Base-by-base conservation (phyloP, 2,113 vertebrate species). In the Pterocles burchelli region DNA sequence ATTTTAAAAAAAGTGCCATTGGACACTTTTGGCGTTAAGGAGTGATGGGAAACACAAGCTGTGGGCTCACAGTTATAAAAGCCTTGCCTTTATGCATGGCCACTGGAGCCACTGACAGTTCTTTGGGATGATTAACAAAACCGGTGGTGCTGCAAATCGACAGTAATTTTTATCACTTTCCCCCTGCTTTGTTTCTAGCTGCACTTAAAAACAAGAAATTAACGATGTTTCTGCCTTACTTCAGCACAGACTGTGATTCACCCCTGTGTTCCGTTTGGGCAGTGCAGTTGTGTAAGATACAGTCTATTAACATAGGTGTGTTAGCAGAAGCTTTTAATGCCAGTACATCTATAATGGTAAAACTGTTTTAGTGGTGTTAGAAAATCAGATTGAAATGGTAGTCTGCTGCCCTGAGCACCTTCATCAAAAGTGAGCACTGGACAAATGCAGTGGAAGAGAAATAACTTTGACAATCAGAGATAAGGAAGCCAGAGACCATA, bases 201-300 rank as follows among this genome's bases (percentile, higher is more conserved):
- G 38, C 45, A 9, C 52, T 93, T 78, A 21, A n/a, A 65, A 91
- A 67, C 36, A 45, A 55, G 54, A 52, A 46, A 18, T 4, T 22
- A 48, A 11, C 6, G 0, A 11, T 33, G 6, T 67, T 57, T 71
- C 22, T 74, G 4, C n/a, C 54, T 51, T 41, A 20, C 41, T 36
- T 4, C 6, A 25, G 62, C 2, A 0, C 74, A 59, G 67, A 17
- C 14, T 51, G 15, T 46, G 34, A 41, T 57, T 57, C 16, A 78
- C 5, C 11, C 18, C 41, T 0, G 0, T 17, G 34, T 59, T 85
- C 79, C 20, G 2, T 34, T 54, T 33, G 51, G 46, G 33, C 54
- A 73, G 34, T 22, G 45, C 28, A 8, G n/a, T 38, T 73, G 48
- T 57, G 70, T 11, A 26, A 71, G 63, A 49, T 70, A 25, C 19